Evolutionary conservation across 2,113 vertebrate genomes (phyloP).

Genomic region (Pomatostomus ruficeps): DNA sequence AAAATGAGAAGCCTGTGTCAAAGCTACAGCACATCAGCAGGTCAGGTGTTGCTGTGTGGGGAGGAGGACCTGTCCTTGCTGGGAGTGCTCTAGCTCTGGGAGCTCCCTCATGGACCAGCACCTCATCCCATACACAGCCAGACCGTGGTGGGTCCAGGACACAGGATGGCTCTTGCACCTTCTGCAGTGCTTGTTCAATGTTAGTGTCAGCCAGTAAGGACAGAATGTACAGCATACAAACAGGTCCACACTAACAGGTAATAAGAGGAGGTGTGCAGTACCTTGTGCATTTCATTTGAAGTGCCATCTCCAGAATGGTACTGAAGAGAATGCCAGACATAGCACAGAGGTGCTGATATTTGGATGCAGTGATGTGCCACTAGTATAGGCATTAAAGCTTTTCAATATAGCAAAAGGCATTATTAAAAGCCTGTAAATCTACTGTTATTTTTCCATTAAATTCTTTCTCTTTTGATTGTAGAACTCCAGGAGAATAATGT

Average conservation of each 20-base stretch:
- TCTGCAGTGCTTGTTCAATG: background rate
- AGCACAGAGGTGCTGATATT: background rate
- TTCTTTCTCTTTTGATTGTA: background rate
- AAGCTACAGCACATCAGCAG: background rate
- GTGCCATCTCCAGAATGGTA: background rate
- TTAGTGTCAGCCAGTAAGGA: background rate
- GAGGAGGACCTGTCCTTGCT: background rate
- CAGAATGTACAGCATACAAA: background rate
- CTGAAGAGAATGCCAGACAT: background rate
- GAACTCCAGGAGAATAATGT: background rate
- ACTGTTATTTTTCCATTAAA: background rate
- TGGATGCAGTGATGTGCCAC: background rate
- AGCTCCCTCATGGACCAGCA: background rate
- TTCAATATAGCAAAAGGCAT: background rate
- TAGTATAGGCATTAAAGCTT: background rate
- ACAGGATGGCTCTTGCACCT: background rate
- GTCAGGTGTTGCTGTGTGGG: background rate
- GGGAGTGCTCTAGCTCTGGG: background rate
- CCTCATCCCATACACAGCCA: rapidly evolving
- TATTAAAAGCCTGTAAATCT: background rate
- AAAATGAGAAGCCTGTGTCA: background rate
- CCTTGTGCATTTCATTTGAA: background rate
- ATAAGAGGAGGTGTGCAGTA: background rate
- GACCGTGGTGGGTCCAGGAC: background rate
- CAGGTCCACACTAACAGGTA: background rate